These are phyloP conservation scores for Congeria kusceri DNA, from an alignment of 2,888 invertebrate genomes.

Conservation along the genomic window DNA sequence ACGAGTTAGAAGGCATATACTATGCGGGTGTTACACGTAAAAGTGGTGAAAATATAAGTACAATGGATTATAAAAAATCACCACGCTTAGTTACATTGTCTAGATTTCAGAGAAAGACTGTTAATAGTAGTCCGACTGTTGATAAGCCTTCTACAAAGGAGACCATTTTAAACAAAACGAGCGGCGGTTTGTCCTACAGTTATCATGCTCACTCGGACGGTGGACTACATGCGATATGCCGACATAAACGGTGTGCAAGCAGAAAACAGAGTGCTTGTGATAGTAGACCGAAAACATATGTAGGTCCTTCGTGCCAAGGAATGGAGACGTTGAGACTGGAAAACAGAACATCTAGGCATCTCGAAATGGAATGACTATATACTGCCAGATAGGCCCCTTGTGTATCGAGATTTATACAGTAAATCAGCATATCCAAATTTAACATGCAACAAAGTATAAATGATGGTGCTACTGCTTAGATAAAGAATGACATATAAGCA, in stretches of 20 bases:
- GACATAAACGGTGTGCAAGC: constrained; percentile 68
- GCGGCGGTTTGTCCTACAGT: constrained; percentile 56
- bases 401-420: too few relatives aligned
- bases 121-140: neutral
- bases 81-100: constrained; percentile 59
- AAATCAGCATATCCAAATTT: too few relatives aligned
- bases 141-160: constrained; percentile 66
- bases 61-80: constrained; percentile 52
- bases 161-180: constrained; percentile 62
- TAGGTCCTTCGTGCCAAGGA: constrained; percentile 65
- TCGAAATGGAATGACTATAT: too few relatives aligned
- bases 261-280: constrained; percentile 55
- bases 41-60: constrained; percentile 31
- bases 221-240: constrained; percentile 69
- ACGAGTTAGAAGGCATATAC: constrained; percentile 23
- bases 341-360: constrained; percentile 1
- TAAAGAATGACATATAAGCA: too few relatives aligned
- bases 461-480: too few relatives aligned
- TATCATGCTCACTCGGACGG: constrained; percentile 75
- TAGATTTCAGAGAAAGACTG: constrained; percentile 35
- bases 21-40: neutral
- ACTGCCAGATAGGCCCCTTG: too few relatives aligned
- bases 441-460: too few relatives aligned
- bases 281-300: constrained; percentile 44
- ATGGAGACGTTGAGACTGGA: constrained; percentile 44